phyloP scores from a whole-genome alignment of 2,888 invertebrate genomes.

The Phrixothrix hirtus region DNA sequence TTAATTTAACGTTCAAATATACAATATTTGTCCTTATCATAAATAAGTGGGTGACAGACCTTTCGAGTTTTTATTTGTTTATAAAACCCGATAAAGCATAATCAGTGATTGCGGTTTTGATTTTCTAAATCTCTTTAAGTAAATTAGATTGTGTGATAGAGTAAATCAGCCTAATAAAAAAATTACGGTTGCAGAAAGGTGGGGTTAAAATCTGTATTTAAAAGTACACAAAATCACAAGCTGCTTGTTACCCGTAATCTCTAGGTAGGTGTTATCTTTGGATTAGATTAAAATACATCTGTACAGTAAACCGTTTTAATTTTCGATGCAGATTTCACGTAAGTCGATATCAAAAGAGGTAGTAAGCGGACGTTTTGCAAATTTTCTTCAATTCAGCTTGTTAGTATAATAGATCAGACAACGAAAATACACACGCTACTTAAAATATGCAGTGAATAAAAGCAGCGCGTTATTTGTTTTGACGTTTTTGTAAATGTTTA shows the following conservation, averaged over 20 bases:
- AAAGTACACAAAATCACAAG: constrained; percentile 30
- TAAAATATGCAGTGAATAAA: constrained; percentile 45
- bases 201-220: constrained; percentile 7
- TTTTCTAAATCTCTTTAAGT: background rate
- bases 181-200: too few relatives aligned
- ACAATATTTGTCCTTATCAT: too few relatives aligned
- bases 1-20: too few relatives aligned
- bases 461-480: constrained; percentile 49
- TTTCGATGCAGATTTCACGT: constrained; percentile 10
- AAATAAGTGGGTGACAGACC: too few relatives aligned
- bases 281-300: constrained; percentile 35
- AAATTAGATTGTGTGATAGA: too few relatives aligned
- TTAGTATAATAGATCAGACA: constrained; percentile 30
- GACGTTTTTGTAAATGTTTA: constrained; percentile 54
- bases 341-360: background rate
- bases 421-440: constrained; percentile 34
- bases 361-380: constrained; percentile 11
- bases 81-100: background rate
- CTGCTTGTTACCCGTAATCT: constrained; percentile 24
- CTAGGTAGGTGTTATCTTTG: constrained; percentile 32
- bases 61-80: background rate
- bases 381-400: constrained; percentile 21
- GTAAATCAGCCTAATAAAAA: too few relatives aligned
- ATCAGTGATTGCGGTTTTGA: background rate
- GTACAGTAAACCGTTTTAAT: constrained; percentile 22